Evolutionary conservation across 2,113 vertebrate genomes (phyloP).

Genomic region (Polypterus senegalus): DNA sequence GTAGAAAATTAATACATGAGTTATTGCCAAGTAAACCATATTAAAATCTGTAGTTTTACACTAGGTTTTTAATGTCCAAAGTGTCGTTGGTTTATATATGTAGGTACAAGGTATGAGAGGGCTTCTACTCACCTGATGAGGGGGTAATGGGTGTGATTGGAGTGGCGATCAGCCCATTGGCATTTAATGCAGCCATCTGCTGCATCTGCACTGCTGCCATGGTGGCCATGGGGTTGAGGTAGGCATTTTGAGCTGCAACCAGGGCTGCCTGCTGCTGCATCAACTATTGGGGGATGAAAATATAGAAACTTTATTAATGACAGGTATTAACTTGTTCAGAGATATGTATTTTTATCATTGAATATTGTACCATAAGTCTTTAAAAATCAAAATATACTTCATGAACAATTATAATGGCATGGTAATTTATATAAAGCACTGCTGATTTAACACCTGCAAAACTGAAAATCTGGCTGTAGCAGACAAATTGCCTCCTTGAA

Average conservation of each 20-base stretch:
- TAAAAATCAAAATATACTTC: not conserved
- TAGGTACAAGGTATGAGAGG: too few relatives aligned
- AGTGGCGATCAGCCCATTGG: constrained; percentile 76
- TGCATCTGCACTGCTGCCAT: constrained; percentile 88
- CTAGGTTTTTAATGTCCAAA: too few relatives aligned
- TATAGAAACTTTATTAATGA: too few relatives aligned
- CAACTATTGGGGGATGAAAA: constrained; percentile 43
- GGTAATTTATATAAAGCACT: not conserved
- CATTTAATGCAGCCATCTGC: constrained; percentile 82
- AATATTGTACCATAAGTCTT: not conserved
- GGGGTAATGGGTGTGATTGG: constrained; percentile 62
- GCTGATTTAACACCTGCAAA: not conserved
- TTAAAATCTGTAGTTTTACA: too few relatives aligned
- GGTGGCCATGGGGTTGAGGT: constrained; percentile 86
- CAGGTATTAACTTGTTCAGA: too few relatives aligned
- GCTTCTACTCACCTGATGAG: constrained; percentile 55
- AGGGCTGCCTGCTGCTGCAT: constrained; percentile 89
- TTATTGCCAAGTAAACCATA: too few relatives aligned
- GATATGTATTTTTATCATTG: too few relatives aligned
- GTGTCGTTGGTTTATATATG: too few relatives aligned
- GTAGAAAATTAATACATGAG: too few relatives aligned
- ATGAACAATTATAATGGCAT: not conserved
- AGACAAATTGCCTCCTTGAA: too few relatives aligned
- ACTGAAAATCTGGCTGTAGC: too few relatives aligned
- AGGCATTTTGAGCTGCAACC: constrained; percentile 82